Conservation (phyloP, 1,140 invertebrate genomes). For the Nilaparvata lugens region DNA sequence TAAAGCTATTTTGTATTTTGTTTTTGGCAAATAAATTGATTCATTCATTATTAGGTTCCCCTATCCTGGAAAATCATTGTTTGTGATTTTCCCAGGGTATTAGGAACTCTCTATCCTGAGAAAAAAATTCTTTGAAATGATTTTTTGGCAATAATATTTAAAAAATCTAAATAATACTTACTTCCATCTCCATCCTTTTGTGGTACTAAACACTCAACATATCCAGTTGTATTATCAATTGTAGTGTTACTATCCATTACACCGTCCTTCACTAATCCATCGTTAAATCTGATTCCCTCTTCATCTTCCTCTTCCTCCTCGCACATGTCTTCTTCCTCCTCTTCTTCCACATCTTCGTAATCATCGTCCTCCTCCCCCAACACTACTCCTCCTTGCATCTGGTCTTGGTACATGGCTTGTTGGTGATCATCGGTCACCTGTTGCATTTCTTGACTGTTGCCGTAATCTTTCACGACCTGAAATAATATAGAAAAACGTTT, state of each 20-base stretch:
- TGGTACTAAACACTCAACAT: neutral
- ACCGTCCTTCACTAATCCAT: neutral
- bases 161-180: slow-evolving; percentile 1
- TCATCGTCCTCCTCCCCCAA: neutral
- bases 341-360: neutral
- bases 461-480: too few species aligned
- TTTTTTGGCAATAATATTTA: too few species aligned
- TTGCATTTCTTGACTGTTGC: too few species aligned
- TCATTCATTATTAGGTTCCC: too few species aligned
- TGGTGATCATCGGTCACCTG: too few species aligned
- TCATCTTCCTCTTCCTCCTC: slow-evolving; percentile 12
- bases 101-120: too few species aligned
- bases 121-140: too few species aligned
- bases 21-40: too few species aligned
- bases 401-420: neutral
- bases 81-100: too few species aligned
- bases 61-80: too few species aligned
- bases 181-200: neutral
- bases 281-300: neutral
- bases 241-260: neutral
- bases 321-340: slow-evolving; percentile 2
- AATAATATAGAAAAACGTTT: too few species aligned
- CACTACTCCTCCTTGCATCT: neutral
- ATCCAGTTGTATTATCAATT: neutral
- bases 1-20: too few species aligned